phyloP scores from a whole-genome alignment of 2,888 invertebrate species.

The Pseudococcus viburni region DNA sequence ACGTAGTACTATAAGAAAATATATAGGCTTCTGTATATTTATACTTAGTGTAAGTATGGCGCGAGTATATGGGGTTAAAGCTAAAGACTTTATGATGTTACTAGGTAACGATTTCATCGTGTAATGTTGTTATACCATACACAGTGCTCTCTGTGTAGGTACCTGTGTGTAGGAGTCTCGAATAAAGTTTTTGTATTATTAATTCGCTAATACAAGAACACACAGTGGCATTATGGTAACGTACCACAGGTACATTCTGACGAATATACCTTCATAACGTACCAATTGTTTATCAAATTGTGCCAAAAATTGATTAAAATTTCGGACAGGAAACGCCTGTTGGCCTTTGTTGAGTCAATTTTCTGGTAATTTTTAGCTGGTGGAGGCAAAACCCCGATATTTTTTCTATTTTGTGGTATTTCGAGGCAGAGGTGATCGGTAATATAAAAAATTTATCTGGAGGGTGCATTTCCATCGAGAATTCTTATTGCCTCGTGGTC shows the following conservation, averaged over 20 bases:
- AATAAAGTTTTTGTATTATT: constrained; percentile 41
- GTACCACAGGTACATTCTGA: neutral
- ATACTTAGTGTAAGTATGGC: constrained; percentile 4
- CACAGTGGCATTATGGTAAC: neutral
- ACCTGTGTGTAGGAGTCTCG: constrained; percentile 20
- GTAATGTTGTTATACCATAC: constrained; percentile 38
- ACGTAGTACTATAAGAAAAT: constrained; percentile 24
- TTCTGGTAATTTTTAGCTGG: constrained; percentile 4
- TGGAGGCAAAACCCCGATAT: neutral
- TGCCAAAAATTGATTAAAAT: constrained; percentile 18
- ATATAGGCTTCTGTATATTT: constrained; percentile 30
- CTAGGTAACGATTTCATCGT: constrained; percentile 42
- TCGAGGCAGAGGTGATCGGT: neutral
- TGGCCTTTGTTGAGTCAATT: neutral
- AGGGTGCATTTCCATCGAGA: neutral
- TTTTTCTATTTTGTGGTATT: neutral
- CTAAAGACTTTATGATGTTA: constrained; percentile 38
- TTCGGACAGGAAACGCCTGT: neutral
- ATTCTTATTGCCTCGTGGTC: neutral
- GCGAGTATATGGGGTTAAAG: constrained; percentile 3
- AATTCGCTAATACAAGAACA: constrained; percentile 6
- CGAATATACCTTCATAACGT: neutral
- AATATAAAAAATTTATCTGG: neutral
- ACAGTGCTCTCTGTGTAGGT: neutral
- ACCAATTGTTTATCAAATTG: neutral